Evolutionary conservation across 2,113 vertebrate species (phyloP).

Genomic region (Tychaedon coryphoeus): DNA sequence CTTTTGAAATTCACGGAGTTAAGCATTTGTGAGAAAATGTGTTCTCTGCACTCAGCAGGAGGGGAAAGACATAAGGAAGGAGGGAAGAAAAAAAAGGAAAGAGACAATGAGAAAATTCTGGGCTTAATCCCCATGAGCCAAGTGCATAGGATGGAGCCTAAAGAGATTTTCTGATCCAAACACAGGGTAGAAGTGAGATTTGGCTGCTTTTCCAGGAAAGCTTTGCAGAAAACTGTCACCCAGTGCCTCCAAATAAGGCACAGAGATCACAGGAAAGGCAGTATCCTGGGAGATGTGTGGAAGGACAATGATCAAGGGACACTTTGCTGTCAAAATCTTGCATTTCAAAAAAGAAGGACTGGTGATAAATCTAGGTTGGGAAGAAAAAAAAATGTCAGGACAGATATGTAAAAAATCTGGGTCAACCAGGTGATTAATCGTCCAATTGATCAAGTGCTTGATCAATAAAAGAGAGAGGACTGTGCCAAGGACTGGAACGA

Average conservation of each 20-base stretch:
- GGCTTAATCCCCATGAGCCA: neutral
- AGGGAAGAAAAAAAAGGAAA: neutral
- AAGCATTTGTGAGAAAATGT: neutral
- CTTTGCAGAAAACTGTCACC: neutral
- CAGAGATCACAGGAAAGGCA: neutral
- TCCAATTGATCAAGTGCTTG: neutral
- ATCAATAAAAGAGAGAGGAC: neutral
- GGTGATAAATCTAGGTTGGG: neutral
- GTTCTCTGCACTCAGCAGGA: fast-evolving
- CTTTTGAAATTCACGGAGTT: neutral
- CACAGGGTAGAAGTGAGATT: neutral
- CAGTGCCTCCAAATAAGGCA: neutral
- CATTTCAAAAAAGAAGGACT: neutral
- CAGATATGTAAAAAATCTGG: neutral
- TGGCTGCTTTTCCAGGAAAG: neutral
- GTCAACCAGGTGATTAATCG: neutral
- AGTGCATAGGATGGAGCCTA: neutral
- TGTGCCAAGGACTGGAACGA: neutral
- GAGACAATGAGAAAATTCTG: neutral
- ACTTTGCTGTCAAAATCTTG: neutral
- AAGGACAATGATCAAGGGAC: neutral
- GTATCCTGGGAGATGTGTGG: neutral
- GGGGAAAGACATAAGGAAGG: neutral
- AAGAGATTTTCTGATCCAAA: neutral
- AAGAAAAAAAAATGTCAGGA: neutral